Conservation (phyloP, 2,797 vertebrate genomes). For the Rhinella marina region DNA sequence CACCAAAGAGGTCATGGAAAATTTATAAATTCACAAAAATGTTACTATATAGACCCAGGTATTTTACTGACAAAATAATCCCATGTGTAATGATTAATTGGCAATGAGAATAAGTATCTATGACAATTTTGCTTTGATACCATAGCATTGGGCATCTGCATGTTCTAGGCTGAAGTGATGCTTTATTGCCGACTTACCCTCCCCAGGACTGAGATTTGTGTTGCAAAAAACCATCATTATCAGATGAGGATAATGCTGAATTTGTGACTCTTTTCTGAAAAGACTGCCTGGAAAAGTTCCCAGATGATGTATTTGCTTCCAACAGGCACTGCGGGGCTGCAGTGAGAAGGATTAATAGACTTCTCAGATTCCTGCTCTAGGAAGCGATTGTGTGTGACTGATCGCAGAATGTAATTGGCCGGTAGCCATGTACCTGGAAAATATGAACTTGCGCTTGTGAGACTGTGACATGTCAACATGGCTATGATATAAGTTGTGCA, state of each 20-base stretch:
- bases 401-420: slow-evolving; percentile 51
- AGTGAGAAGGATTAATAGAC: slow-evolving; percentile 59
- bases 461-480: slow-evolving; percentile 48
- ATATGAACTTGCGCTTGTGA: slow-evolving; percentile 41
- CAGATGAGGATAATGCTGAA: slow-evolving; percentile 48
- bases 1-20: too few relatives aligned
- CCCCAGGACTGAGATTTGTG: slow-evolving; percentile 28
- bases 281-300: slow-evolving; percentile 49
- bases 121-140: background rate
- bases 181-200: background rate
- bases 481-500: slow-evolving; percentile 17
- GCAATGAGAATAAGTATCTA: background rate
- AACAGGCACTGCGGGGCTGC: slow-evolving; percentile 42
- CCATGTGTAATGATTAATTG: background rate
- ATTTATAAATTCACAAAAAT: too few relatives aligned
- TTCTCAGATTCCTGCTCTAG: slow-evolving; percentile 56
- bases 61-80: too few relatives aligned
- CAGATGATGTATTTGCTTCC: slow-evolving; percentile 59
- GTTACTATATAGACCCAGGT: too few relatives aligned
- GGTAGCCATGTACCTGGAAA: slow-evolving; percentile 55
- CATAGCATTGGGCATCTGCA: too few relatives aligned
- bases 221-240: slow-evolving; percentile 26
- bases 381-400: slow-evolving; percentile 56
- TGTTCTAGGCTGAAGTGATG: background rate
- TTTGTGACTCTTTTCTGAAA: slow-evolving; percentile 49